Evolutionary conservation across 2,113 vertebrate species (phyloP).

Genomic region (Oxyura jamaicensis): DNA sequence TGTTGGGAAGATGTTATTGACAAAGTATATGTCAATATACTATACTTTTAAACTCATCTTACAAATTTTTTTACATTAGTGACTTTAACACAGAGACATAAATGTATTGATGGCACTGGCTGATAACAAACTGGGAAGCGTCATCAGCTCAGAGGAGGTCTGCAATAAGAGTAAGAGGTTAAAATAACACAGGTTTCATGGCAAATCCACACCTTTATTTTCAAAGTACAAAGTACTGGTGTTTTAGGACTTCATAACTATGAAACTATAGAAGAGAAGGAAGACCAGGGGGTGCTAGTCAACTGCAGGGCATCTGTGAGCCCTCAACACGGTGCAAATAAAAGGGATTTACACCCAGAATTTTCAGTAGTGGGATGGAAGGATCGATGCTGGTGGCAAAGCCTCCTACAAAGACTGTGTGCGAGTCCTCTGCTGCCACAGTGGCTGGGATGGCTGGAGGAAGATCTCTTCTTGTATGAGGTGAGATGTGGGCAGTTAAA

Average conservation of each 20-base stretch:
- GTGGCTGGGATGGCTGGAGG: background rate
- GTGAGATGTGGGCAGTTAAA: background rate
- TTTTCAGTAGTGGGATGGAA: background rate
- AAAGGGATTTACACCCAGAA: background rate
- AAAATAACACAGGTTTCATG: background rate
- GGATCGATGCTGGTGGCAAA: background rate
- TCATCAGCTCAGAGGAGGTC: background rate
- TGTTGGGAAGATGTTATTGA: background rate
- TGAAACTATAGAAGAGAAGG: background rate
- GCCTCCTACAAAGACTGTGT: background rate
- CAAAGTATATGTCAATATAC: background rate
- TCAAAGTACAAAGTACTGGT: background rate
- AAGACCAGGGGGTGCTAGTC: background rate
- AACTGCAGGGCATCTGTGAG: background rate
- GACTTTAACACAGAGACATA: background rate
- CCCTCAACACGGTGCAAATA: background rate
- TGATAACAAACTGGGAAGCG: background rate
- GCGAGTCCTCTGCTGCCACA: background rate
- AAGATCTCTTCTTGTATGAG: background rate
- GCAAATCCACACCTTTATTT: background rate
- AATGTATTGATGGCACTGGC: background rate
- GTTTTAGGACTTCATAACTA: background rate
- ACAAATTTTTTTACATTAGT: background rate
- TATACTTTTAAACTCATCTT: background rate
- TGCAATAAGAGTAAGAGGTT: background rate